These are phyloP conservation scores for Notamacropus eugenii DNA, from an alignment of 2,797 vertebrate species.

Conservation along the genomic window DNA sequence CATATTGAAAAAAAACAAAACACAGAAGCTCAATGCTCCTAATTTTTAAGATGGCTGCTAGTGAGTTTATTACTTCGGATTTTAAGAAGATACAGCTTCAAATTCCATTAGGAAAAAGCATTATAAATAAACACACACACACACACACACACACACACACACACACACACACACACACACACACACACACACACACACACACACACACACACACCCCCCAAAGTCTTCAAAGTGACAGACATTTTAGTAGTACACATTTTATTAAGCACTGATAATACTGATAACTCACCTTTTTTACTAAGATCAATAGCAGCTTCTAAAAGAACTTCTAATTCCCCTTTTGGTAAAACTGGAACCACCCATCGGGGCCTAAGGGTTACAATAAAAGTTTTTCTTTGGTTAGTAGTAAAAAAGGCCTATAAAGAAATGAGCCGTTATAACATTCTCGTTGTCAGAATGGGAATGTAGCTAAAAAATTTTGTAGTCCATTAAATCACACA, in stretches of 20 bases:
- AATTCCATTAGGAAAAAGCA: constrained; percentile 19
- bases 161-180: not conserved
- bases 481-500: not conserved
- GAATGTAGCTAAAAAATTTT: constrained; percentile 27
- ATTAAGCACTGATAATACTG: constrained; percentile 42
- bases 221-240: constrained; percentile 14
- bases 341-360: constrained; percentile 99
- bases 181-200: not conserved
- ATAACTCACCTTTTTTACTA: constrained; percentile 97
- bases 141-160: constrained; percentile 1
- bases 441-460: constrained; percentile 21
- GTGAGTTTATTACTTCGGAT: not conserved
- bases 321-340: constrained; percentile 99
- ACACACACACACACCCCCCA: not conserved
- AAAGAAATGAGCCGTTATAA: constrained; percentile 57
- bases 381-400: constrained; percentile 67
- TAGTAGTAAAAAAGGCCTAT: constrained; percentile 21
- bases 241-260: constrained; percentile 13
- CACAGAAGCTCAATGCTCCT: not conserved
- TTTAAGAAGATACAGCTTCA: not conserved
- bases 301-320: constrained; percentile 99
- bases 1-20: not conserved
- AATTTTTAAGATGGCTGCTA: not conserved
- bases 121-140: not conserved
- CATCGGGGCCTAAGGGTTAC: constrained; percentile 93